A percentile compares a stretch with the other conserved stretches of the same genome.
These are phyloP conservation scores for Pristionchus maxplancki DNA, from an alignment of 2,888 invertebrate species.

Conservation along the genomic window DNA sequence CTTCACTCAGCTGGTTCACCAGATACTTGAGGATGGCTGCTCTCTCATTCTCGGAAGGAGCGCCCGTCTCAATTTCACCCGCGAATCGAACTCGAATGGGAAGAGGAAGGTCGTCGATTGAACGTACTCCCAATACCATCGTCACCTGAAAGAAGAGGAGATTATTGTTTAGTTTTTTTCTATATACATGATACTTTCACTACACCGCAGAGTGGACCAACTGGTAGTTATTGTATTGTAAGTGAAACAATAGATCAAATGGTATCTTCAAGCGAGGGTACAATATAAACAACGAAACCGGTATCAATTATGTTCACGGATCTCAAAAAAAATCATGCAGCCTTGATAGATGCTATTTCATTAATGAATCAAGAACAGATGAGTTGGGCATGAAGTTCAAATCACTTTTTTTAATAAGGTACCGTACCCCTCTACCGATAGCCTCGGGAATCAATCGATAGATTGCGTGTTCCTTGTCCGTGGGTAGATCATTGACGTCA, in stretches of 20 bases:
- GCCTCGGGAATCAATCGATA: constrained; percentile 44
- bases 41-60: constrained; percentile 54
- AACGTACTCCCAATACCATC: constrained; percentile 62
- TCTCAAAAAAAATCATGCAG: not conserved
- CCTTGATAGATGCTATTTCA: too few relatives aligned
- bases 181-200: too few relatives aligned
- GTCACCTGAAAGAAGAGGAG: constrained; percentile 40
- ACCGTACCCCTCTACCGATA: constrained; percentile 39
- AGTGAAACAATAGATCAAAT: too few relatives aligned
- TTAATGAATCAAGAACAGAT: too few relatives aligned
- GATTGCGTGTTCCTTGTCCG: constrained; percentile 43
- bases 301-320: not conserved
- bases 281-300: too few relatives aligned
- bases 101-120: constrained; percentile 64
- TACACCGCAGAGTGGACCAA: too few relatives aligned
- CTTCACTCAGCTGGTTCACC: not conserved
- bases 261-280: too few relatives aligned
- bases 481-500: constrained; percentile 46
- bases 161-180: too few relatives aligned
- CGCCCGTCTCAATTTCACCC: constrained; percentile 63
- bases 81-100: constrained; percentile 68
- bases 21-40: constrained; percentile 39
- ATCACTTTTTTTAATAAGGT: too few relatives aligned
- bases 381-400: too few relatives aligned
- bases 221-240: too few relatives aligned